Evolutionary conservation across 2,888 invertebrate genomes (phyloP), one percentile per base, ranked within the genome.

Genomic region (Andrena flavipes): DNA sequence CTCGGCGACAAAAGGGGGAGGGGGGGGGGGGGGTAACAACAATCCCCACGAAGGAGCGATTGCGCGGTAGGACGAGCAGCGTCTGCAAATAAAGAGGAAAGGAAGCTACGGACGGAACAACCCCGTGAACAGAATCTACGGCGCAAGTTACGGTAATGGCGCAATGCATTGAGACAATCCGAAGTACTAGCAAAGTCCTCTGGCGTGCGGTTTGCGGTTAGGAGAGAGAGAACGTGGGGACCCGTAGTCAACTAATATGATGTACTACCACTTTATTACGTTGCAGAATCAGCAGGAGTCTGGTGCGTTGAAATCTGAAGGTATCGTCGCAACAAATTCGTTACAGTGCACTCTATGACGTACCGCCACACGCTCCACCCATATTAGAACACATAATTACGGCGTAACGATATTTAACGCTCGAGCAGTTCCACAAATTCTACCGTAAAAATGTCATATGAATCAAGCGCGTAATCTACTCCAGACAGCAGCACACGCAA

Each of bases 121-220:
- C 54, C 23, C 42, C 5, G 70, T 30, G 73, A 77, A 64, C 72
- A 48, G 56, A 63, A 73, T 65, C 62, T 56, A 73, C 65, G 63
- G 63, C 29, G 73, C 64, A 30, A 84, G 73, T 51, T 71, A 75
- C 68, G 70, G 69, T 84, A 84, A 87, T 79, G 79, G 65, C 68
- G 75, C 82, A 84, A 84, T 86, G 83, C 81, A 76, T 69, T 56
- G 86, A 83, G 83, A 84, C 83, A 85, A 84, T 80, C 76, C 76
- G 63, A 82, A 81, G 80, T 72, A 67, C 75, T 35, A 65, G 69
- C 80, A 80, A 70, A 78, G 75, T 76, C 69, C 60, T 75, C 29
- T 33, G 64, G n/a, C 54, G 13, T 76, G 76, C 72, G 77, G 80
- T 82, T 68, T 80, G 84, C 76, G 85, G 85, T 76, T 76, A 76